A percentile compares a stretch with the other conserved stretches of the same genome.
Conservation (phyloP, 2,888 invertebrate genomes). For the Philereme vetulata region DNA sequence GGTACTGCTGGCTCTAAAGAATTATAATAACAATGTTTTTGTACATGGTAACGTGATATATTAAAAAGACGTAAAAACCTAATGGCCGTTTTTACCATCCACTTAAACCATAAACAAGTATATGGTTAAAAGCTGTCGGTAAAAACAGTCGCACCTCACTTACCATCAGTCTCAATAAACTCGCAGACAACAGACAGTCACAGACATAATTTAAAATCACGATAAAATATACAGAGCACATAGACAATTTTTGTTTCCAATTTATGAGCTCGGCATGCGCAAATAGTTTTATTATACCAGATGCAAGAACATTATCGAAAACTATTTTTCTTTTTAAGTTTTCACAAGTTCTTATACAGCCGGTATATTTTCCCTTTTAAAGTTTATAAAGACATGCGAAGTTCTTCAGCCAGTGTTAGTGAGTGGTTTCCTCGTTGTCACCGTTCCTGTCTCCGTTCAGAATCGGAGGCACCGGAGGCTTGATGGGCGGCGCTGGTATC, state of each 20-base stretch:
- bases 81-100: conserved; percentile 25
- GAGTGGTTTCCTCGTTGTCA: conserved; percentile 53
- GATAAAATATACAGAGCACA: conserved; percentile 29
- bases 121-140: conserved; percentile 6
- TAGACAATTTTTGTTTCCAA: conserved; percentile 36
- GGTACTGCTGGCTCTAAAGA: too few relatives aligned
- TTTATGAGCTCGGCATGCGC: conserved; percentile 39
- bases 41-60: conserved; percentile 17
- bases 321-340: too few relatives aligned
- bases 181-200: conserved; percentile 45
- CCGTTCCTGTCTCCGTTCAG: conserved; percentile 72
- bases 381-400: neutral
- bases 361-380: too few relatives aligned
- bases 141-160: conserved; percentile 46
- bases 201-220: conserved; percentile 33
- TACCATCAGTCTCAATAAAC: conserved; percentile 74
- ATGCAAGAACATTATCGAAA: too few relatives aligned
- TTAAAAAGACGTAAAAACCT: conserved; percentile 52
- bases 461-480: conserved; percentile 59
- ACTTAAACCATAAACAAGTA: neutral
- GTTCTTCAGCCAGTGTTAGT: conserved; percentile 42
- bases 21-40: neutral
- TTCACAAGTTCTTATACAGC: too few relatives aligned
- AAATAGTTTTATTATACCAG: neutral
- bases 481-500: conserved; percentile 77